Base-by-base conservation (phyloP, 2,888 invertebrate species). In the Oegoconia quadripuncta region DNA sequence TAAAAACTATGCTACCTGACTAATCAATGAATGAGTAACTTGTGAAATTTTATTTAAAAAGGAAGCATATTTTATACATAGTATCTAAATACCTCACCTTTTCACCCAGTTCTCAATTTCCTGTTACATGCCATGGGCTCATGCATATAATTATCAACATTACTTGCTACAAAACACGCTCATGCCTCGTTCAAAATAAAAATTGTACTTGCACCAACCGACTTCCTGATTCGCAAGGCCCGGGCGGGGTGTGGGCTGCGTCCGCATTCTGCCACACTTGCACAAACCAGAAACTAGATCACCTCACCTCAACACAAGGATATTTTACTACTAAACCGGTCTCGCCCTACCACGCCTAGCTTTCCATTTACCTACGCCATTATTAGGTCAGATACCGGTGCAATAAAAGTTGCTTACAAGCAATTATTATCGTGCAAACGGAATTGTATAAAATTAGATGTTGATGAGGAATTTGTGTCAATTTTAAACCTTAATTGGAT, bases 181-280 rank as follows among this genome's bases (percentile, higher is more conserved):
- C 35, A 43, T 46, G 35, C 30, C 23, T 22, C 23, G 17, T 17
- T 35, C 34, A 7, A 36, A 44, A 39, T 28, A 41, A 48, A 42
- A 52, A 56, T 31, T 12, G 55, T 49, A 67, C 58, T 51, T 49
- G 59, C 48, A 41, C 40, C 36, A 38, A 33, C 43, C 39, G 33
- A 74, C 76, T 86, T 84, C 84, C 84, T 82, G 65, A 64, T 78
- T 51, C 65, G 57, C 52, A 48, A 42, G 42, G 23, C 9, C 27
- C 13, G 13, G 27, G 27, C 13, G 27, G n/a, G 25, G 5, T 55
- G 81, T 75, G 75, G 79, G 70, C 74, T 34, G 73, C 59, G 81
- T 86, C 86, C 86, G 86, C 86, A 87, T 87, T 84, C 83, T 80
- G 62, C 60, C 42, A 48, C 56, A 66, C 65, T 70, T 64, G 64